Evolutionary conservation across 2,797 vertebrate genomes (phyloP), one percentile per base, ranked within the genome.

Genomic region (Anguilla anguilla): DNA sequence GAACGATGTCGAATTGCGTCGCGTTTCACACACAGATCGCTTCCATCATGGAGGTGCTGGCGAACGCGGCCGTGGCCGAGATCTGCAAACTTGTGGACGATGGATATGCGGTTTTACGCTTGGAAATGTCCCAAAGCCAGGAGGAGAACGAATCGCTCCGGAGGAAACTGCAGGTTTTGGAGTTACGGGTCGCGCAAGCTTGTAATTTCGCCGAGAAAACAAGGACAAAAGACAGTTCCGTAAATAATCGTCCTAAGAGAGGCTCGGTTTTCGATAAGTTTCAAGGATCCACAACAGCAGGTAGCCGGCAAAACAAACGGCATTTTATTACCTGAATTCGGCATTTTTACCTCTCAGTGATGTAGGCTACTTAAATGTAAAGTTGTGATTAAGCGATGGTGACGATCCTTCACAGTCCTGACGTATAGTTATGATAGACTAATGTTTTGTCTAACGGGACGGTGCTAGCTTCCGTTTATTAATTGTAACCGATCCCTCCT

Each of bases 71-170:
- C 25, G 92, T 93, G 15, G 91, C 91, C 6, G 92, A 94, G 84
- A 93, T 94, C 86, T 94, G 93, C 85, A 91, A 89, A 83, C 89
- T 94, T 53, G 91, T 94, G 39, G 93, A 94, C 72, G 91, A 92
- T 31, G 92, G 92, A 61, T 93, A 91, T 72, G 87, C 86, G 5
- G 86, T 91, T 35, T 59, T 94, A 17, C 92, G 90, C 17, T 43
- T 91, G 74, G 91, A 94, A 85, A 91, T 93, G 7, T 86, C 86
- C 0, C 91, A 92, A 67, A 59, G 84, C 67, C 89, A 89, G 85
- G 89, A 81, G 31, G 90, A 90, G 69, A 89, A 88, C 31, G 89
- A 90, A 39, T 31, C 61, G 28, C 88, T 90, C 7, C 84, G 88
- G 46, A 85, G 88, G 51, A 89, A 88, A 35, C 84, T 91, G 86